Evolutionary conservation across 2,888 invertebrate genomes (phyloP).

Genomic region (Agapostemon virescens): DNA sequence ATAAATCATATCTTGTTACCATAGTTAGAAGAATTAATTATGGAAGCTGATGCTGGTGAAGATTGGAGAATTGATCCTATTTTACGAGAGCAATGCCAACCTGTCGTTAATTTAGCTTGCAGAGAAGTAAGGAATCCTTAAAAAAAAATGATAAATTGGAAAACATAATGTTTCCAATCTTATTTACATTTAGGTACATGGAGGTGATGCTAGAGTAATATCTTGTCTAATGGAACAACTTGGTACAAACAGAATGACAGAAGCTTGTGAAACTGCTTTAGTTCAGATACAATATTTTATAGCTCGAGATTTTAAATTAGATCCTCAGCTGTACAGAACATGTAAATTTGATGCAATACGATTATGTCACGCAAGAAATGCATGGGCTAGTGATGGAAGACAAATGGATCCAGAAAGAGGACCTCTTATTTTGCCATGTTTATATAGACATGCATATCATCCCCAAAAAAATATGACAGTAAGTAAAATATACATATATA

Average conservation of each 20-base stretch:
- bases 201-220: slow-evolving; percentile 92
- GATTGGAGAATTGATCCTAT: slow-evolving; percentile 98
- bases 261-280: slow-evolving; percentile 93
- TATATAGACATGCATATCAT: slow-evolving; percentile 85
- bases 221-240: slow-evolving; percentile 96
- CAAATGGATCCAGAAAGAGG: slow-evolving; percentile 89
- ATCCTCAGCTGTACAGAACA: slow-evolving; percentile 92
- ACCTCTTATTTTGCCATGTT: slow-evolving; percentile 93
- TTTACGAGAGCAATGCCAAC: slow-evolving; percentile 91
- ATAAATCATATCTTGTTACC: slow-evolving; percentile 38
- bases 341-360: slow-evolving; percentile 93
- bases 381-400: slow-evolving; percentile 87
- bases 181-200: slow-evolving; percentile 82
- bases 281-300: slow-evolving; percentile 98
- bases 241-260: slow-evolving; percentile 91
- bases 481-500: slow-evolving; percentile 33
- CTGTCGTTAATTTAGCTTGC: slow-evolving; percentile 91
- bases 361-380: slow-evolving; percentile 89
- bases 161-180: slow-evolving; percentile 7
- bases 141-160: slow-evolving; percentile 58
- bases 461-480: slow-evolving; percentile 78
- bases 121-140: slow-evolving; percentile 81
- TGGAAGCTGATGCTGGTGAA: slow-evolving; percentile 95
- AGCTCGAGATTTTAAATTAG: slow-evolving; percentile 95
- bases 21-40: slow-evolving; percentile 89